Percentiles rank a stretch among this genome's conserved stretches.
phyloP scores from a whole-genome alignment of 2,113 vertebrate species.

The Vireo altiloquus region DNA sequence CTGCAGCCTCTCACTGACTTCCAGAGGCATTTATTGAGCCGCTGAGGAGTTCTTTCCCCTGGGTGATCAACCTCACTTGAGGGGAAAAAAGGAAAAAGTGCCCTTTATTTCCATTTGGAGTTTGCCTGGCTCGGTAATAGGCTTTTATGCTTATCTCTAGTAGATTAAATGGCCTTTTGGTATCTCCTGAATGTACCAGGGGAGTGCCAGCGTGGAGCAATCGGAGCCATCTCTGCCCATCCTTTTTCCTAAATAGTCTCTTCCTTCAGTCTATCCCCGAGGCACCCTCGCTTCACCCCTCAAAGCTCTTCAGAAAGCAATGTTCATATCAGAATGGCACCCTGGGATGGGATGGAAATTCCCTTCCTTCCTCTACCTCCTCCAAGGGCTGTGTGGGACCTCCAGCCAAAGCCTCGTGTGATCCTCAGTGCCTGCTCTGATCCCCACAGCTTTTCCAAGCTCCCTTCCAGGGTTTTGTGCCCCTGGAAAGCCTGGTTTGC shows the following conservation, averaged over 20 bases:
- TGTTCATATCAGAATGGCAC: fast-evolving
- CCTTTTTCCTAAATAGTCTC: not conserved
- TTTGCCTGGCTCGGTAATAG: not conserved
- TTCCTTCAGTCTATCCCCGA: not conserved
- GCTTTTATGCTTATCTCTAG: not conserved
- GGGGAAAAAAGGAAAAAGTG: not conserved
- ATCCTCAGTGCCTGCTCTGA: not conserved
- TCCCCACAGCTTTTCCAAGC: not conserved
- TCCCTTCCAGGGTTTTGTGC: not conserved
- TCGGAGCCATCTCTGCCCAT: not conserved
- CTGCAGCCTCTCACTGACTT: not conserved
- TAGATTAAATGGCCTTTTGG: not conserved
- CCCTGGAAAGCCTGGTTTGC: not conserved
- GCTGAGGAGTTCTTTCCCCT: not conserved
- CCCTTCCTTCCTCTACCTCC: not conserved
- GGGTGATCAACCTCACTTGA: not conserved
- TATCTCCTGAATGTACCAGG: not conserved
- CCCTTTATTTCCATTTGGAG: not conserved
- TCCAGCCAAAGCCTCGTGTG: not conserved
- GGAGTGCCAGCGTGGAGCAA: not conserved
- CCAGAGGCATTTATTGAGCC: not conserved
- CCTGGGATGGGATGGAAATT: not conserved
- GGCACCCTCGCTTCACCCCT: not conserved
- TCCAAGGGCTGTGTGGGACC: not conserved
- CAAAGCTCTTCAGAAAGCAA: not conserved